phyloP scores from a whole-genome alignment of 2,113 vertebrate genomes.

The Gadus chalcogrammus region DNA sequence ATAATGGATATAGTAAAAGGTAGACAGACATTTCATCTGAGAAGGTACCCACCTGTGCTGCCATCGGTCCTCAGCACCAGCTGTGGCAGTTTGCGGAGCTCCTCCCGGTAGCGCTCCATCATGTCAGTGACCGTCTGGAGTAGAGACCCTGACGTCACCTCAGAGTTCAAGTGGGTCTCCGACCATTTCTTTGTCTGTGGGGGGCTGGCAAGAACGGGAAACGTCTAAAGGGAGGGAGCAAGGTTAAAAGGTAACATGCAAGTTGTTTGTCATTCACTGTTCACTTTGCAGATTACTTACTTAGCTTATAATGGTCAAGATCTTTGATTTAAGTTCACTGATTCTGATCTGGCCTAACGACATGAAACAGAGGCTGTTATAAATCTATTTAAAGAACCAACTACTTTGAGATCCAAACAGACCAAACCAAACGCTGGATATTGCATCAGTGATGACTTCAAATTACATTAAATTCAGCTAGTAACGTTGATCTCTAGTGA shows the following conservation, averaged over 20 bases:
- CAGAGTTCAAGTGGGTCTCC: slow-evolving; percentile 46
- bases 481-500: no score
- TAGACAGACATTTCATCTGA: neutral
- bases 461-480: no score
- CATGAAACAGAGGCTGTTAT: no score
- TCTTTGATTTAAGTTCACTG: no score
- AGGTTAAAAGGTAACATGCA: neutral
- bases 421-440: no score
- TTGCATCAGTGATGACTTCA: no score
- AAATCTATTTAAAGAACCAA: no score
- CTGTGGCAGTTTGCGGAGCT: slow-evolving; percentile 54
- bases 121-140: slow-evolving; percentile 51
- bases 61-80: neutral
- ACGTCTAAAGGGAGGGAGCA: slow-evolving; percentile 47
- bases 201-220: slow-evolving; percentile 35
- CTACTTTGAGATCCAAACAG: no score
- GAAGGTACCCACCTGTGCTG: neutral
- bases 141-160: slow-evolving; percentile 48
- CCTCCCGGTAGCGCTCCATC: slow-evolving; percentile 54
- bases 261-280: neutral
- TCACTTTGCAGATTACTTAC: neutral
- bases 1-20: neutral
- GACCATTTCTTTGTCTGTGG: slow-evolving; percentile 51
- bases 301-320: no score
- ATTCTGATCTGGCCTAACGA: no score